Percentiles rank a stretch among this genome's conserved stretches.
phyloP scores from a whole-genome alignment of 2,797 vertebrate genomes.

The Nasua narica region DNA sequence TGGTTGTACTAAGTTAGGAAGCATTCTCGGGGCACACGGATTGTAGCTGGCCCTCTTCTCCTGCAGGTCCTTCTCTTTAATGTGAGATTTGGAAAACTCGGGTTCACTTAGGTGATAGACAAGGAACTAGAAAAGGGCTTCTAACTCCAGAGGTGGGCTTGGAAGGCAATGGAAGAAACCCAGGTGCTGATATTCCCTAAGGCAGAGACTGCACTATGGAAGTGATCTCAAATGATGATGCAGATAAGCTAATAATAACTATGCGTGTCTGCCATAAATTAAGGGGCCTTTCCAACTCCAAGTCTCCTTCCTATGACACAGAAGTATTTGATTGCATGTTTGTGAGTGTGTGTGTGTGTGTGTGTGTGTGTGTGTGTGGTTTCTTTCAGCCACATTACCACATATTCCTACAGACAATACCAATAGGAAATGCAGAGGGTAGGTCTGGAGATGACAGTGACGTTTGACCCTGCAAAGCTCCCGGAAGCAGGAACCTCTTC shows the following conservation, averaged over 20 bases:
- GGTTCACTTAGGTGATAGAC: background rate
- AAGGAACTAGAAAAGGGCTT: background rate
- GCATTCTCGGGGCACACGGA: background rate
- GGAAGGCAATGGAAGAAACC: background rate
- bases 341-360: background rate
- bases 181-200: background rate
- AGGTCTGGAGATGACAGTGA: background rate
- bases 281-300: background rate
- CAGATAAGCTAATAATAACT: conserved; percentile 18
- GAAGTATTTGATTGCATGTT: background rate
- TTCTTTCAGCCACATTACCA: background rate
- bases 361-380: background rate
- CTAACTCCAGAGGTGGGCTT: background rate
- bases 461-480: background rate
- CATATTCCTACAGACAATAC: background rate
- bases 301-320: conserved; percentile 52
- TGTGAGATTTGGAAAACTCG: background rate
- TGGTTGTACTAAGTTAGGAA: background rate
- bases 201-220: conserved; percentile 36
- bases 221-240: background rate
- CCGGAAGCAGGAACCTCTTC: conserved; percentile 39
- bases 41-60: background rate
- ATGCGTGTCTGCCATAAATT: background rate
- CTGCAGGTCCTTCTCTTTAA: background rate
- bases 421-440: conserved; percentile 49